A percentile compares a stretch with the other conserved stretches of the same genome.
phyloP scores from a whole-genome alignment of 2,797 vertebrate species.

The Takifugu ocellatus region DNA sequence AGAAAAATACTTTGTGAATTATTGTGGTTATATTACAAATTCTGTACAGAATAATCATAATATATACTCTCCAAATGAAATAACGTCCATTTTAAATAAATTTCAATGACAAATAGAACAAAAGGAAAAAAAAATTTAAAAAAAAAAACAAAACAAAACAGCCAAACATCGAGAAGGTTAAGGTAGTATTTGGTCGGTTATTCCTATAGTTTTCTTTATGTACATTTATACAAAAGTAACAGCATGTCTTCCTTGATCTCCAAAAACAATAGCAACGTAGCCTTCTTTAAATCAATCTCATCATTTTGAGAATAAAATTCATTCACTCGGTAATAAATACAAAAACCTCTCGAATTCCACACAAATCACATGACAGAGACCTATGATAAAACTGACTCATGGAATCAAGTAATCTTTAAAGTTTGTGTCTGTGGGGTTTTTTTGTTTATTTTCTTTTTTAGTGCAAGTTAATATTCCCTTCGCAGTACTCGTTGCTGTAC shows the following conservation, averaged over 20 bases:
- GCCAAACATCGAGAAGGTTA: constrained; percentile 91
- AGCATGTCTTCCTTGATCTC: constrained; percentile 95
- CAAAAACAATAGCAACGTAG: constrained; percentile 95
- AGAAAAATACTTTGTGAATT: constrained; percentile 86
- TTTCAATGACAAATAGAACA: constrained; percentile 74
- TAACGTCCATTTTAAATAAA: constrained; percentile 87
- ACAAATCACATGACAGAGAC: constrained; percentile 84
- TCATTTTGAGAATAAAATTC: constrained; percentile 83
- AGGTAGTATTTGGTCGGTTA: constrained; percentile 99
- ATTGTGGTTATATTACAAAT: constrained; percentile 84
- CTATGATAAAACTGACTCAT: constrained; percentile 99
- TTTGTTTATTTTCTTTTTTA: constrained; percentile 76
- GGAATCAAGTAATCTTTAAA: constrained; percentile 99
- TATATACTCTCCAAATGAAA: constrained; percentile 85
- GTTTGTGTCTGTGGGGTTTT: constrained; percentile 62
- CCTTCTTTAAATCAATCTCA: constrained; percentile 88
- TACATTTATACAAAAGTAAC: constrained; percentile 99
- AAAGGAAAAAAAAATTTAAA: constrained; percentile 65
- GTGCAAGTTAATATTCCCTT: constrained; percentile 99
- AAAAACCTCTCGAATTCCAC: constrained; percentile 99
- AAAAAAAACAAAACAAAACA: constrained; percentile 80
- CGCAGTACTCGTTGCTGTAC: constrained; percentile 98
- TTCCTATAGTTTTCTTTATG: constrained; percentile 97
- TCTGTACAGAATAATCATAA: constrained; percentile 85
- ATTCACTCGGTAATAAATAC: constrained; percentile 99